A percentile compares a stretch with the other conserved stretches of the same genome.
Evolutionary conservation across 2,888 invertebrate genomes (phyloP).

Genomic region (Hylaea fasciaria): DNA sequence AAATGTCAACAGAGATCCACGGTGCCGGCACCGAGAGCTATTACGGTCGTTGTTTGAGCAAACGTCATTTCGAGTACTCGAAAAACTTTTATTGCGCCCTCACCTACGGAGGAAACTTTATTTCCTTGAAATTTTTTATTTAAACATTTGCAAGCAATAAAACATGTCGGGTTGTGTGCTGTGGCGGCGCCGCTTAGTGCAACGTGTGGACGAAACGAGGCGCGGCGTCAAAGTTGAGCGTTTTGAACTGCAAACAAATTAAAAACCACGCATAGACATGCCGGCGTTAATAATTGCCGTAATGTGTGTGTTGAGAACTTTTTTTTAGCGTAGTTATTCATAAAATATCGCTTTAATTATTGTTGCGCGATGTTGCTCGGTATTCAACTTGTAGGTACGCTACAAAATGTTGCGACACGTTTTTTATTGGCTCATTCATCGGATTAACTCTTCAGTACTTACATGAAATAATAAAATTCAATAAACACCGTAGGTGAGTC

Average conservation of each 20-base stretch:
- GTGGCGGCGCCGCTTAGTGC: constrained; percentile 54
- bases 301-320: constrained; percentile 52
- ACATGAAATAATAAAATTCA: no score
- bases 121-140: constrained; percentile 45
- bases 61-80: constrained; percentile 30
- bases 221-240: constrained; percentile 59
- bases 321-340: constrained; percentile 53
- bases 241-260: constrained; percentile 58
- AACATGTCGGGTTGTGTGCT: constrained; percentile 46
- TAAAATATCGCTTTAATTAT: constrained; percentile 50
- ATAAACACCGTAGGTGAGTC: no score
- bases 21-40: constrained; percentile 10
- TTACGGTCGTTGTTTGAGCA: constrained; percentile 26
- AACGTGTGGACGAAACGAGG: constrained; percentile 58
- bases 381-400: constrained; percentile 45
- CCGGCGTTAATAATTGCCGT: constrained; percentile 49
- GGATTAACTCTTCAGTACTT: no score
- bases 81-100: constrained; percentile 33
- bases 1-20: constrained; percentile 16
- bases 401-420: no score
- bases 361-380: constrained; percentile 45
- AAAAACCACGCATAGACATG: constrained; percentile 45
- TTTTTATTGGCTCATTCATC: no score
- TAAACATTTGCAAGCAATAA: constrained; percentile 52
- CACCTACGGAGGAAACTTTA: constrained; percentile 38